These are phyloP conservation scores for Diachasma alloeum DNA, from an alignment of 1,140 invertebrate species.

Conservation along the genomic window DNA sequence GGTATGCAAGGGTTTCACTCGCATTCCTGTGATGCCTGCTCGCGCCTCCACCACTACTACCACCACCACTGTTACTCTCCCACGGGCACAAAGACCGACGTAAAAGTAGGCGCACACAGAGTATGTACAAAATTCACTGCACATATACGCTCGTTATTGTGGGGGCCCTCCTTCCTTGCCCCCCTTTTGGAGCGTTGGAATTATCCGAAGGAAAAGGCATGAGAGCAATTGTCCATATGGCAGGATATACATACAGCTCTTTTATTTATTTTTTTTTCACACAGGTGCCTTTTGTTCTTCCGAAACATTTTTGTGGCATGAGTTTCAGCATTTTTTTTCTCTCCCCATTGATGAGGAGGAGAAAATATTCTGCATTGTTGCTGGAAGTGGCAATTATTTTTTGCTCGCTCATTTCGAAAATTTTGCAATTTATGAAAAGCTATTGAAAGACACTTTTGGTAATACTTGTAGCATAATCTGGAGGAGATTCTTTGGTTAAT, in stretches of 20 bases:
- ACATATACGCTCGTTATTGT: neutral
- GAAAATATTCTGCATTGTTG: too few relatives aligned
- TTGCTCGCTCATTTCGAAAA: too few relatives aligned
- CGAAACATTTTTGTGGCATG: too few relatives aligned
- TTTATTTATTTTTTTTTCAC: conserved; percentile 2
- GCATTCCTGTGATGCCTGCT: conserved; percentile 26
- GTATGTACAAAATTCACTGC: neutral
- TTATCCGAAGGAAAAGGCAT: conserved; percentile 1
- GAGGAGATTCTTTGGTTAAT: too few relatives aligned
- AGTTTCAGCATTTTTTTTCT: too few relatives aligned
- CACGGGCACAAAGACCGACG: neutral
- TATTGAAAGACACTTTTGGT: too few relatives aligned
- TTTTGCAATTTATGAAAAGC: too few relatives aligned
- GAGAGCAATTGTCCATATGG: conserved; percentile 2
- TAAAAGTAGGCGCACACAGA: neutral
- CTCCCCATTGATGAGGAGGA: too few relatives aligned
- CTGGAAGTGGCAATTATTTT: too few relatives aligned
- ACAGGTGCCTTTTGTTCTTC: neutral
- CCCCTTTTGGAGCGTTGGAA: neutral
- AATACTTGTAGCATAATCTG: too few relatives aligned
- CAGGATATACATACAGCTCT: neutral
- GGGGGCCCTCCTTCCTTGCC: neutral
- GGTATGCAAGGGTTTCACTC: conserved; percentile 31
- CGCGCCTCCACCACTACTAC: conserved; percentile 10
- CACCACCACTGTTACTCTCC: neutral